Conservation (phyloP, 2,888 invertebrate genomes). For the Lepidochitona cinerea region DNA sequence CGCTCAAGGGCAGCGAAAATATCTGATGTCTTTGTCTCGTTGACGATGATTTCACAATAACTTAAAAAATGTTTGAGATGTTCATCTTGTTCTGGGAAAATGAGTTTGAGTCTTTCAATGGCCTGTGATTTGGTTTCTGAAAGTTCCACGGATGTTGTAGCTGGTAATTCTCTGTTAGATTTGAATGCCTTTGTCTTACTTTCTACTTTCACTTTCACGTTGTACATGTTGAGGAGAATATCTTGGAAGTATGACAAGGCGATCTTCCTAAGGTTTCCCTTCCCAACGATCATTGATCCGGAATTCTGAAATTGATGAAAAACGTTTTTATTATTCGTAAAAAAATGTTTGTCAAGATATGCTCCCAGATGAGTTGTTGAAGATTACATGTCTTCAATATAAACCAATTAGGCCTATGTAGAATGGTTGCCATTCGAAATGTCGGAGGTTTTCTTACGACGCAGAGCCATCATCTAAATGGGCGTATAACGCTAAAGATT, state of each 20-base stretch:
- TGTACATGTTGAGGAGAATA: conserved; percentile 36
- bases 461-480: too few relatives aligned
- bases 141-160: background rate
- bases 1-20: conserved; percentile 1
- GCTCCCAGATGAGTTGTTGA: too few relatives aligned
- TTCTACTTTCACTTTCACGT: conserved; percentile 35
- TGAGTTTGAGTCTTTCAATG: conserved; percentile 23
- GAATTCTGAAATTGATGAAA: background rate
- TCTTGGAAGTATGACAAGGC: conserved; percentile 34
- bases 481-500: too few relatives aligned
- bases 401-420: too few relatives aligned
- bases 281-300: conserved; percentile 16
- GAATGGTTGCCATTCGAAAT: too few relatives aligned
- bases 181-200: conserved; percentile 15
- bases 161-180: conserved; percentile 8
- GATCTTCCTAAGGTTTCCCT: conserved; percentile 35
- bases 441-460: too few relatives aligned
- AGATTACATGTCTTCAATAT: too few relatives aligned
- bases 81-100: conserved; percentile 22
- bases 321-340: too few relatives aligned
- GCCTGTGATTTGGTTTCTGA: conserved; percentile 11
- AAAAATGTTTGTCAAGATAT: too few relatives aligned
- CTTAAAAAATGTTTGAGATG: conserved; percentile 14
- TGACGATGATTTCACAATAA: conserved; percentile 24
- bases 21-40: conserved; percentile 11